Evolutionary conservation across 2,113 vertebrate species (phyloP), one percentile per base, ranked within the genome.

Genomic region (Cariama cristata): DNA sequence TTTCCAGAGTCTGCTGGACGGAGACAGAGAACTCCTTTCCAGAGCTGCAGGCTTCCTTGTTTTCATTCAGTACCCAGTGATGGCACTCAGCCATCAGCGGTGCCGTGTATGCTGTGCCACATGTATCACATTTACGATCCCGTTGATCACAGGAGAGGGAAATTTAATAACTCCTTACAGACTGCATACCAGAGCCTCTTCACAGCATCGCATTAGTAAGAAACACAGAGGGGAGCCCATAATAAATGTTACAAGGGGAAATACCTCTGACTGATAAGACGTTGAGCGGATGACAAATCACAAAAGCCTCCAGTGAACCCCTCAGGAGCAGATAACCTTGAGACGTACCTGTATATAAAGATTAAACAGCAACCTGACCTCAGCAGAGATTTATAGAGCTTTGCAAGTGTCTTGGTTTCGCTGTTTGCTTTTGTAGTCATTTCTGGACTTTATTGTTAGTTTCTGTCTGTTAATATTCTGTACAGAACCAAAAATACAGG

Each of bases 241-340:
- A 95, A 96, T 97, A 96, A 97, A 94, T 89, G 87, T 90, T 96
- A 97, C 94, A 85, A 90, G 94, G 83, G 96, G 96, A 97, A 97
- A 91, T 97, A 92, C 94, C 86, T 97, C 66, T 10, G 32, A 55
- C 74, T 97, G 97, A 98, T 98, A 98, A 98, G 98, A 96, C 97
- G 93, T 71, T 47, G 87, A 96, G 95, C 33, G 9, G 96, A 95
- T 85, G 91, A 95, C 97, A 96, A 97, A 95, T 96, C 81, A 67
- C 75, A 74, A 94, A 97, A 67, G 76, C 95, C 68, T 96, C 33
- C 35, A 35, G 33, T 62, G 82, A 94, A 89, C 79, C 96, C 95
- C 97, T 97, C 96, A 85, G 94, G 87, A 97, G 86, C 75, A 97
- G 98, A 98, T 98, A 98, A 98, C 98, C 98, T 98, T 98, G 98